Conservation (phyloP, 1,140 invertebrate species). For the Odontomachus brunneus region DNA sequence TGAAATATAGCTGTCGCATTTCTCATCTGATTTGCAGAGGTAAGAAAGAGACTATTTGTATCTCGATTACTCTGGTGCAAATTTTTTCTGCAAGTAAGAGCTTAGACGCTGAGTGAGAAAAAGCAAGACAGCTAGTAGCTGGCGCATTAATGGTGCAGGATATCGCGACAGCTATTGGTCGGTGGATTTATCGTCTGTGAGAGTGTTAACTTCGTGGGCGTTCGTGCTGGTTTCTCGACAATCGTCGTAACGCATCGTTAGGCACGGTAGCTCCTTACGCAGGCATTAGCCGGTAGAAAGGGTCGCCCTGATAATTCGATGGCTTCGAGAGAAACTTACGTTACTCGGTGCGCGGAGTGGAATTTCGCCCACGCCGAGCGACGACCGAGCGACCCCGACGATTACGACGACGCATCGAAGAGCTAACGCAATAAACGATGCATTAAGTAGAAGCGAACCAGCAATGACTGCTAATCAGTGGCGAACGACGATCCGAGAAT, state of each 20-base stretch:
- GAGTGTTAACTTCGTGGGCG: slow-evolving; percentile 47
- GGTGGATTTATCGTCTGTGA: slow-evolving; percentile 44
- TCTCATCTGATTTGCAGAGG: not conserved
- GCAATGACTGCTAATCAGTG: slow-evolving; percentile 52
- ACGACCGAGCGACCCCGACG: not conserved
- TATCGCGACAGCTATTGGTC: slow-evolving; percentile 24
- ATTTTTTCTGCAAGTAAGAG: slow-evolving; percentile 4
- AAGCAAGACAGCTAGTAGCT: not conserved
- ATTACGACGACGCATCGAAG: slow-evolving; percentile 30
- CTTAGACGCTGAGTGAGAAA: not conserved
- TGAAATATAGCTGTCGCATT: not conserved
- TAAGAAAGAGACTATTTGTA: not conserved
- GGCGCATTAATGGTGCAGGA: not conserved
- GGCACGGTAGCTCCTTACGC: slow-evolving; percentile 51
- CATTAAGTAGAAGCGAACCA: slow-evolving; percentile 50
- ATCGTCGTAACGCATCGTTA: slow-evolving; percentile 55
- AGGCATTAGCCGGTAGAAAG: slow-evolving; percentile 40
- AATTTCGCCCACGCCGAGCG: slow-evolving; percentile 53
- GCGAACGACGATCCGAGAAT: slow-evolving; percentile 44
- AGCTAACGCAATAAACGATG: slow-evolving; percentile 61
- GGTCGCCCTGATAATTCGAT: slow-evolving; percentile 47
- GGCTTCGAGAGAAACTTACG: slow-evolving; percentile 54
- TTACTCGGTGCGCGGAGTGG: slow-evolving; percentile 38
- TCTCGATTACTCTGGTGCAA: not conserved
- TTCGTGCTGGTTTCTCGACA: slow-evolving; percentile 41